These are phyloP conservation scores for Tangara arthus DNA, from an alignment of 2,797 vertebrate species.

Conservation along the genomic window DNA sequence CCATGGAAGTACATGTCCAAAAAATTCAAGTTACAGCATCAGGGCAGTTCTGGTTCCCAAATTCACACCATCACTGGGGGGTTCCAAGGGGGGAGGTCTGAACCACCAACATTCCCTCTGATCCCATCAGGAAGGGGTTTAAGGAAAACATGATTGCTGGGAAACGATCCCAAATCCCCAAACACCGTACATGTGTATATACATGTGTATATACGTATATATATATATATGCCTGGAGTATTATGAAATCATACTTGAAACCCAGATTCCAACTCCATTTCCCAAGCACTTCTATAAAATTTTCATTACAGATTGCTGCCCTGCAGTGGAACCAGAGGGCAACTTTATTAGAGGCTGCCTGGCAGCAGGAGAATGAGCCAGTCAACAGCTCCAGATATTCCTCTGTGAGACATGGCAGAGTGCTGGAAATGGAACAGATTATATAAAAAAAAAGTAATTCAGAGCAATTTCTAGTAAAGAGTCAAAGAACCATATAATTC, in stretches of 20 bases:
- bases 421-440: slow-evolving; percentile 52
- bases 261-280: not conserved
- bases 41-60: not conserved
- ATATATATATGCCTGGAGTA: not conserved
- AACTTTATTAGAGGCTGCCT: slow-evolving; percentile 38
- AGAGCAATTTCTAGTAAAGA: slow-evolving; percentile 50
- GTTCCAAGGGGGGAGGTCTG: not conserved
- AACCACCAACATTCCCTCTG: not conserved
- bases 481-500: slow-evolving; percentile 51
- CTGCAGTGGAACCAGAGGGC: slow-evolving; percentile 28
- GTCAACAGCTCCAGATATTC: slow-evolving; percentile 32
- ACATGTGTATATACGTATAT: no score
- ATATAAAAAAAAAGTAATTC: slow-evolving; percentile 49
- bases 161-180: not conserved
- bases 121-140: not conserved
- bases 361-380: slow-evolving; percentile 15
- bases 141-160: not conserved
- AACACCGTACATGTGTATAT: rapidly evolving
- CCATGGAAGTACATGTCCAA: rapidly evolving
- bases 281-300: not conserved
- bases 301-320: slow-evolving; percentile 46
- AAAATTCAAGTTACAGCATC: not conserved
- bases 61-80: not conserved
- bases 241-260: not conserved
- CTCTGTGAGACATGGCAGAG: slow-evolving; percentile 2